These are phyloP conservation scores for Bryconaethiops microstoma DNA, from an alignment of 2,797 vertebrate species.

Conservation along the genomic window DNA sequence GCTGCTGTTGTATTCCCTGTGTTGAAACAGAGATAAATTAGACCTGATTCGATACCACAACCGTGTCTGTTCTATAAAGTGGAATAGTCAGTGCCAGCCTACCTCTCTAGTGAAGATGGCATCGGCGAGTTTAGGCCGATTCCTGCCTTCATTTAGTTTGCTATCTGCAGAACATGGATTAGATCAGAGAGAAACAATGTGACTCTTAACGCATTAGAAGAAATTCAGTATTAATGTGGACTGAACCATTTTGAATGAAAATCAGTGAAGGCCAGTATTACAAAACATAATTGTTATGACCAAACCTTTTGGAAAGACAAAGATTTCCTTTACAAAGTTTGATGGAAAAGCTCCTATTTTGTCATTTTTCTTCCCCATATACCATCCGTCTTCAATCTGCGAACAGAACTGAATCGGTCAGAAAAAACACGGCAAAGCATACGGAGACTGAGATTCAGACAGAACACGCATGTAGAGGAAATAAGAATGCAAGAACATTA, in stretches of 20 bases:
- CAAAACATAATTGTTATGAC: not conserved
- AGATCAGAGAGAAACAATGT: not conserved
- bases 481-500: not conserved
- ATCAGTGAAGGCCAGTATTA: not conserved
- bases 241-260: not conserved
- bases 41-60: not conserved
- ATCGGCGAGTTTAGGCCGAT: slow-evolving; percentile 77
- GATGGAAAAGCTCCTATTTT: slow-evolving; percentile 87
- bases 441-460: not conserved
- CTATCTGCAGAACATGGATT: slow-evolving; percentile 64
- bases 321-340: slow-evolving; percentile 87
- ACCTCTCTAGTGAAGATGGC: slow-evolving; percentile 77
- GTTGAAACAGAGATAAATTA: slow-evolving; percentile 25
- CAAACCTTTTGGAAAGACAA: slow-evolving; percentile 59
- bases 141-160: slow-evolving; percentile 70
- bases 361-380: slow-evolving; percentile 84
- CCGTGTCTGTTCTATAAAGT: not conserved
- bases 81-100: not conserved
- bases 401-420: not conserved
- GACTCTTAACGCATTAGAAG: not conserved
- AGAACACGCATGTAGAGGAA: not conserved
- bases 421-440: not conserved
- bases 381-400: slow-evolving; percentile 94
- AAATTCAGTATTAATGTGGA: not conserved
- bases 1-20: slow-evolving; percentile 62